A percentile compares a stretch with the other conserved stretches of the same genome.
Conservation (phyloP, 1,140 invertebrate species). For the Zaprionus ornatus region DNA sequence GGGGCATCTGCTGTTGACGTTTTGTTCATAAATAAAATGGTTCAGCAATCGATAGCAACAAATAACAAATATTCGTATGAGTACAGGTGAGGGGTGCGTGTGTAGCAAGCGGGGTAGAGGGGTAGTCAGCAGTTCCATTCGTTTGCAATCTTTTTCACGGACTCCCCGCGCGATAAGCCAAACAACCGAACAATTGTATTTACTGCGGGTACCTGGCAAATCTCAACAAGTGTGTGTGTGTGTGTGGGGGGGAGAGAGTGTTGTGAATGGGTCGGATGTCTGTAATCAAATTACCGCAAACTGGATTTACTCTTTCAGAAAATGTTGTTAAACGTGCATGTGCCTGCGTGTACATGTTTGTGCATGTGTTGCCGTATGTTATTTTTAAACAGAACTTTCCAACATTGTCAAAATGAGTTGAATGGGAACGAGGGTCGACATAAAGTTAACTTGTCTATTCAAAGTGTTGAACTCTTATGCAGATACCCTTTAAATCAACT, state of each 20-base stretch:
- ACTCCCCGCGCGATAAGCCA: constrained; percentile 24
- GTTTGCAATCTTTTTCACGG: constrained; percentile 21
- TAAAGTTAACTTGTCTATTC: neutral
- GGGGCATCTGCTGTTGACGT: constrained; percentile 38
- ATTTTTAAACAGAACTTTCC: constrained; percentile 17
- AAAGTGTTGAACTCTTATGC: neutral
- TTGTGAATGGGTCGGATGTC: constrained; percentile 13
- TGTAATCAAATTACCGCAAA: constrained; percentile 37
- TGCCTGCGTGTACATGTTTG: neutral
- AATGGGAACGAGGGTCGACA: neutral
- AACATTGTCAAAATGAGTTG: constrained; percentile 4
- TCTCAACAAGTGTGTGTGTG: neutral
- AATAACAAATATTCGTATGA: constrained; percentile 28
- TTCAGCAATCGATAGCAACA: constrained; percentile 47
- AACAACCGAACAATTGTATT: constrained; percentile 22
- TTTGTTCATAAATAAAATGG: constrained; percentile 61
- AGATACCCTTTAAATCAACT: neutral
- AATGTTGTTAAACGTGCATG: constrained; percentile 24
- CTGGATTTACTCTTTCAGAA: constrained; percentile 27
- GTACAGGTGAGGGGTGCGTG: constrained; percentile 12
- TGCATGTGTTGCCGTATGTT: neutral
- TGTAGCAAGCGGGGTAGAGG: neutral
- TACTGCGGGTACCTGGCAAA: constrained; percentile 19
- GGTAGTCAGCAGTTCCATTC: neutral
- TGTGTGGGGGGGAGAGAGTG: neutral